Base-by-base conservation (phyloP, 1,140 invertebrate genomes). In the Wiebesia pumilae region DNA sequence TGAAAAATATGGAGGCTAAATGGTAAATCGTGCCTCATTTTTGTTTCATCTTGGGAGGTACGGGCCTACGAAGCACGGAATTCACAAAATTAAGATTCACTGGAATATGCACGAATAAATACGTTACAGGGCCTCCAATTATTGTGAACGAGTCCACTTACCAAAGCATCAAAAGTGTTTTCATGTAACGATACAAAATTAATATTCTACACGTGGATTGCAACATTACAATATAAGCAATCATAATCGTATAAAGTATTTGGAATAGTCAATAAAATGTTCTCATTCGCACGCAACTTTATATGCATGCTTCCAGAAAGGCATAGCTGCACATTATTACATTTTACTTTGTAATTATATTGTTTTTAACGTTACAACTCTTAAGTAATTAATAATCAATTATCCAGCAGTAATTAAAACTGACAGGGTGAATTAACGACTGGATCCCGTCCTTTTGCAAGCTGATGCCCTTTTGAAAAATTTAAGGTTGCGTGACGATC, bases 71-170 rank as follows among this genome's bases (percentile, higher is more conserved):
- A 19, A 73, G 12, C 0, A 47, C 43, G 38, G 43, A 85, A 81
- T 77, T 81, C 27, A 69, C n/a, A 9, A 58, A 65, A 86, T 82
- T 65, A 43, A 77, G 79, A 85, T 80, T 67, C 75, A 54, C n/a
- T 10, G 43, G 24, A 30, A 67, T 16, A 9, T n/a, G 33, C 27
- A 69, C 30, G n/a, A 30, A 40, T 9, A 65, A 43, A 73, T 12
- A 79, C 54, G 38, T 43, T 85, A 58, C 51, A 58, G 35, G 78
- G 10, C 73, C 19, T 24, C 73, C 27, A 77, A 84, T 78, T 78
- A 38, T 78, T 65, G n/a, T 27, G 0, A 71, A 82, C n/a, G 21
- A 27, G 43, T 16, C 16, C 67, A 54, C 30, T 82, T 47, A 67
- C 30, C 30, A 73, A 16, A 47, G 12, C 62, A 0, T 30, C 69